These are phyloP conservation scores for Chamaetylas fuelleborni DNA, from an alignment of 2,113 vertebrate genomes.

Conservation along the genomic window DNA sequence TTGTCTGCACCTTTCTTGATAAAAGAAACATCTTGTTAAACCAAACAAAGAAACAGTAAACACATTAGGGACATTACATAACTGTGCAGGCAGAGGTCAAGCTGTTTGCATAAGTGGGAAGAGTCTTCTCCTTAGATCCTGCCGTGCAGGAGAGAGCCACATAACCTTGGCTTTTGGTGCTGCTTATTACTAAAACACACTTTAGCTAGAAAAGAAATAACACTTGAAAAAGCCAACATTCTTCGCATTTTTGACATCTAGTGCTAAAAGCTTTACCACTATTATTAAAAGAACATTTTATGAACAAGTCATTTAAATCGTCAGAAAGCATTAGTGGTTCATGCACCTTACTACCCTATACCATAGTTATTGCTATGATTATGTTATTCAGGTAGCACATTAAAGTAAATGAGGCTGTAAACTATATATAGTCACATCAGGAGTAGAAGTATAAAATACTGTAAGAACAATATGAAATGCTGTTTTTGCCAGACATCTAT, in stretches of 20 bases:
- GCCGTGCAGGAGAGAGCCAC: neutral
- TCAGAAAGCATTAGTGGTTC: slow-evolving; percentile 71
- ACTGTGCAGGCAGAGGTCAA: slow-evolving; percentile 41
- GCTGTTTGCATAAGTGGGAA: neutral
- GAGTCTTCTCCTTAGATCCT: slow-evolving; percentile 27
- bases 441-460: slow-evolving; percentile 60
- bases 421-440: slow-evolving; percentile 71
- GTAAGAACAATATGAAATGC: slow-evolving; percentile 64
- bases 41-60: slow-evolving; percentile 51
- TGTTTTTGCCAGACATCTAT: slow-evolving; percentile 43
- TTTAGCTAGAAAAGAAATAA: slow-evolving; percentile 65
- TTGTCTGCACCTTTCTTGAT: slow-evolving; percentile 30
- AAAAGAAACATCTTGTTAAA: slow-evolving; percentile 55
- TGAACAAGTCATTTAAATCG: slow-evolving; percentile 73
- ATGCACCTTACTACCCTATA: slow-evolving; percentile 66
- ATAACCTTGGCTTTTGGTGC: slow-evolving; percentile 56
- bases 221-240: slow-evolving; percentile 64
- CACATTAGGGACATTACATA: slow-evolving; percentile 51
- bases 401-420: slow-evolving; percentile 79
- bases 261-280: slow-evolving; percentile 72
- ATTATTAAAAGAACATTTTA: slow-evolving; percentile 76
- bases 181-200: slow-evolving; percentile 62
- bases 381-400: slow-evolving; percentile 78
- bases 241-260: slow-evolving; percentile 69
- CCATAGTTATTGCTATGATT: slow-evolving; percentile 75